Percentiles rank a stretch among this genome's conserved stretches.
phyloP scores from a whole-genome alignment of 2,113 vertebrate genomes.

The Pipa parva region DNA sequence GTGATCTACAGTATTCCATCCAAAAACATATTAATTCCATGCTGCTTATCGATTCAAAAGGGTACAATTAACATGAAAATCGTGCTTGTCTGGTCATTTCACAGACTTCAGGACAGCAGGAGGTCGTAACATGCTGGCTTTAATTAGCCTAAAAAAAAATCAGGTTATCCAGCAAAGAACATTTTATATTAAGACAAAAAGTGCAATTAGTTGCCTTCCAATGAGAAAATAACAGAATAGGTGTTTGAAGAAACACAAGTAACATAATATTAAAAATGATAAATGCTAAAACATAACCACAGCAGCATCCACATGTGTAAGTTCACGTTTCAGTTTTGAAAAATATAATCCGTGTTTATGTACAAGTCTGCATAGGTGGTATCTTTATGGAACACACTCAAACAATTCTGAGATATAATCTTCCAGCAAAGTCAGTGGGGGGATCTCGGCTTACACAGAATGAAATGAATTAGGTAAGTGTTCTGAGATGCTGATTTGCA shows the following conservation, averaged over 20 bases:
- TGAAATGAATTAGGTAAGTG: not conserved
- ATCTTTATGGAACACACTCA: not conserved
- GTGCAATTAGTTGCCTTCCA: slow-evolving; percentile 15
- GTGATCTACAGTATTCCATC: too few species aligned
- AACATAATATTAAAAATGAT: not conserved
- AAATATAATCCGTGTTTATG: too few species aligned
- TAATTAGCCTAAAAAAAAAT: slow-evolving; percentile 31
- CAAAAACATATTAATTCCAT: not conserved
- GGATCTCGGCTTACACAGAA: not conserved
- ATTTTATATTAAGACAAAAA: slow-evolving; percentile 15
- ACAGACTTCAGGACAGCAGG: not conserved
- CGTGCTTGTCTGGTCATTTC: not conserved
- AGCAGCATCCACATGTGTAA: not conserved
- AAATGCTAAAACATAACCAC: too few species aligned
- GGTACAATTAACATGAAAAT: slow-evolving; percentile 13
- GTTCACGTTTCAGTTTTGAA: not conserved
- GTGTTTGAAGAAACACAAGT: not conserved
- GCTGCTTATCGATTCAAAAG: slow-evolving; percentile 12
- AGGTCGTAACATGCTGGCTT: slow-evolving; percentile 11
- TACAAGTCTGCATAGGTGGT: not conserved
- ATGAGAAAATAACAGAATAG: not conserved
- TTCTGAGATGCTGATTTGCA: not conserved
- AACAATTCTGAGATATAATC: not conserved
- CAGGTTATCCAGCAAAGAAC: not conserved
- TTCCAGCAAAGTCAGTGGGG: slow-evolving; percentile 2